Percentiles rank a stretch among this genome's conserved stretches.
Evolutionary conservation across 1,140 invertebrate species (phyloP).

Genomic region (Drosophila tropicalis): DNA sequence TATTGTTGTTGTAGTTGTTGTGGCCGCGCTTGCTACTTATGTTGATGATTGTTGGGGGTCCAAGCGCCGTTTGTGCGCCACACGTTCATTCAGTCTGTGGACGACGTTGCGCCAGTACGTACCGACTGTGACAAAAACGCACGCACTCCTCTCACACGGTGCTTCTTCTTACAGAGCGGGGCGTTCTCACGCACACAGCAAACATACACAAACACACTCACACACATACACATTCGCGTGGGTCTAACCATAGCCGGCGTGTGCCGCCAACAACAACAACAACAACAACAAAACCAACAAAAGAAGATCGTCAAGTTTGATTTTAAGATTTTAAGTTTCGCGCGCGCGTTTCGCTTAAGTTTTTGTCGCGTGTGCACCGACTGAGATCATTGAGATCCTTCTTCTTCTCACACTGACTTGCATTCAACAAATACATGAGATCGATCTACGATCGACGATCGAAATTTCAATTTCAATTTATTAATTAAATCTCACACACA

Average conservation of each 20-base stretch:
- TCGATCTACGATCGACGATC: too few relatives aligned
- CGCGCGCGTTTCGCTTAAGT: constrained; percentile 35
- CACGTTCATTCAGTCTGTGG: constrained; percentile 78
- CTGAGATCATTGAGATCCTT: neutral
- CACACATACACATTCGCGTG: constrained; percentile 17
- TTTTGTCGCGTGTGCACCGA: neutral
- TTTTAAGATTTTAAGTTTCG: constrained; percentile 27
- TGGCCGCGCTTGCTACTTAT: constrained; percentile 72
- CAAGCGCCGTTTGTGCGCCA: constrained; percentile 78
- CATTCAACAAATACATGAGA: neutral
- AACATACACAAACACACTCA: constrained; percentile 42
- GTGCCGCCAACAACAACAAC: constrained; percentile 48
- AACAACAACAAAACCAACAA: constrained; percentile 33
- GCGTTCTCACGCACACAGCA: constrained; percentile 36
- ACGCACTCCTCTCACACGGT: constrained; percentile 22
- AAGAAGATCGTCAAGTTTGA: constrained; percentile 22
- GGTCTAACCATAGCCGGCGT: constrained; percentile 65
- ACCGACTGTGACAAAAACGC: constrained; percentile 46
- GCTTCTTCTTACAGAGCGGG: constrained; percentile 25
- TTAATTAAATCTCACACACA: too few relatives aligned
- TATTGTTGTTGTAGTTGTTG: constrained; percentile 33
- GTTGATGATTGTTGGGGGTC: constrained; percentile 77
- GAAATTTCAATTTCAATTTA: too few relatives aligned
- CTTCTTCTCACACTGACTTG: constrained; percentile 1
- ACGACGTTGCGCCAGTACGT: constrained; percentile 78